Conservation (phyloP, 2,113 vertebrate genomes). For the Ascaphus truei region DNA sequence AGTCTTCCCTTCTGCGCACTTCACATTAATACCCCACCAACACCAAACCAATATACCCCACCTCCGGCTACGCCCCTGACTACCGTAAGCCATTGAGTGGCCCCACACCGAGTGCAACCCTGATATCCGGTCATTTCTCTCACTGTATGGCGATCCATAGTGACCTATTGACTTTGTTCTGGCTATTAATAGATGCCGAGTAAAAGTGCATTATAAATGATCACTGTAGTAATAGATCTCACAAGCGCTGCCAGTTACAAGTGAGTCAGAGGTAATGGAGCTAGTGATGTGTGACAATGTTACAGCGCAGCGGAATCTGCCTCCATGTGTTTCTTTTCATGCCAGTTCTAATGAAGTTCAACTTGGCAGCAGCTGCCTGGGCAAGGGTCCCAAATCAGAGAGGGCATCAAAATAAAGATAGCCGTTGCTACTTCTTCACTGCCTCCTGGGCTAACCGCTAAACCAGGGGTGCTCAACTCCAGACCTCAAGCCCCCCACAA, state of each 20-base stretch:
- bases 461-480: no score
- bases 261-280: constrained; percentile 28
- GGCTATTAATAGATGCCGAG: constrained; percentile 2
- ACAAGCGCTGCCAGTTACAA: constrained; percentile 17
- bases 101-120: no score
- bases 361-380: neutral
- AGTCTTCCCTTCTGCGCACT: no score
- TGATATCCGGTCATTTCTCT: no score
- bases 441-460: no score
- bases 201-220: constrained; percentile 13
- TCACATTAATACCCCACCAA: no score
- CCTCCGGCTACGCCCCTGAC: no score
- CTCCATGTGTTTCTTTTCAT: constrained; percentile 4
- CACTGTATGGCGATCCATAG: no score
- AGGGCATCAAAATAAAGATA: constrained; percentile 7
- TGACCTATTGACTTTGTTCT: neutral
- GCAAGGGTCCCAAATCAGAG: neutral
- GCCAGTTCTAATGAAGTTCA: constrained; percentile 11
- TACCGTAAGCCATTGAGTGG: no score
- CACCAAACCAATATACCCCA: no score
- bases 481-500: no score
- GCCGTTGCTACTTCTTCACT: neutral
- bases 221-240: constrained; percentile 24
- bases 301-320: constrained; percentile 4
- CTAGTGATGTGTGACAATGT: constrained; percentile 30